Evolutionary conservation across 2,113 vertebrate species (phyloP), one percentile per base, ranked within the genome.

Genomic region (Melanostigma gelatinosum): DNA sequence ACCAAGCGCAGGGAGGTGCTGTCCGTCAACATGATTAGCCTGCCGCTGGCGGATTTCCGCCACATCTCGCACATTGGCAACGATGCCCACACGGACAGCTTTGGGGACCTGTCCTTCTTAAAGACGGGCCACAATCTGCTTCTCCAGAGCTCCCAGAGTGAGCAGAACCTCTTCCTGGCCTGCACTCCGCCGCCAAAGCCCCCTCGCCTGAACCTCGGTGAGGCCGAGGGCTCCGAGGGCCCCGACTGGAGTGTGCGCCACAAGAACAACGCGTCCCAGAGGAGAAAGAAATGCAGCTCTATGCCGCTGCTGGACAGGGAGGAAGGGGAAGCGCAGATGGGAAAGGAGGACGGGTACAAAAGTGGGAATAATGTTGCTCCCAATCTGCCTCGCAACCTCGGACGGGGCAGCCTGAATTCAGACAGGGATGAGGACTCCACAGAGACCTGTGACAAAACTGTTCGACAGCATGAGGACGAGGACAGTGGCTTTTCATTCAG

Each of bases 111-210:
- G 22, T 93, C 95, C 55, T 95, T 96, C 84, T 83, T 96, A 38
- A 91, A 94, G 85, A 83, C 82, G 76, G 93, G 91, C 50, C 92
- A 92, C 29, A 84, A 57, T 18, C 78, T 96, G 58, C 85, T 95
- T 24, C 83, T 92, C 11, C 92, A 94, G 66, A 95, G 94, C 68
- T 95, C 95, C 34, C 94, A 94, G 89, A 97, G 96, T 0, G 96
- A 96, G 87, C 95, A 96, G 87, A 96, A 97, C 82, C 88, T 97
- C 85, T 90, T 95, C 72, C 58, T 93, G 68, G 91, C 94, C 75
- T 94, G 93, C 84, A 87, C 95, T n/a, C 96, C 97, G 0, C 97
- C 98, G 6, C 97, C 97, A 40, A 99, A 99, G 75, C 97, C 97
- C 8, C 97, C 98, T 0, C 97, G 97, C 12, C 93, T 98, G 40